These are phyloP conservation scores for Eupeodes corollae DNA, from an alignment of 1,140 invertebrate genomes.

Conservation along the genomic window DNA sequence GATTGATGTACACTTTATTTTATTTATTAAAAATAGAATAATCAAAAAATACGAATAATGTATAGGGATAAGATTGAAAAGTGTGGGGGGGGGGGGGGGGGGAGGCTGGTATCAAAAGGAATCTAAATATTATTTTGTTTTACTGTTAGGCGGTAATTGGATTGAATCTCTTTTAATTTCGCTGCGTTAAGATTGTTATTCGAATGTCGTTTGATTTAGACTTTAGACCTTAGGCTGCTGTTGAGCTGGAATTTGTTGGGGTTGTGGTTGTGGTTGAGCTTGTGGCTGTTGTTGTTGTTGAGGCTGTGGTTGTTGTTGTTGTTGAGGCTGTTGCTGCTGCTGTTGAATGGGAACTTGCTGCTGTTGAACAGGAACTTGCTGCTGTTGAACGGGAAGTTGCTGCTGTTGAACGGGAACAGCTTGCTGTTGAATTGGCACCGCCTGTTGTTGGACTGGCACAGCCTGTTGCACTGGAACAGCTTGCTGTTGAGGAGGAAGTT, in stretches of 20 bases:
- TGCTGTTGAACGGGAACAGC: not conserved
- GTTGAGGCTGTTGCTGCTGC: constrained; percentile 7
- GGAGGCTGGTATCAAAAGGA: too few relatives aligned
- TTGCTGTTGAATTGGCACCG: not conserved
- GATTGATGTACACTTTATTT: too few relatives aligned
- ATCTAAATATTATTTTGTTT: too few relatives aligned
- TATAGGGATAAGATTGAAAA: too few relatives aligned
- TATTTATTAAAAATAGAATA: too few relatives aligned
- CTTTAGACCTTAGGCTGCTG: constrained; percentile 12
- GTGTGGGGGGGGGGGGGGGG: too few relatives aligned
- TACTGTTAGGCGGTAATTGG: too few relatives aligned
- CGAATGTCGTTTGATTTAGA: too few relatives aligned
- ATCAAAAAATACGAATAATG: too few relatives aligned
- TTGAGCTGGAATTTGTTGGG: constrained; percentile 5
- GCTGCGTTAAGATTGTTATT: too few relatives aligned
- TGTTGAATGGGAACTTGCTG: constrained; percentile 10
- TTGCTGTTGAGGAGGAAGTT: constrained; percentile 1
- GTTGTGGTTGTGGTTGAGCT: constrained; percentile 7
- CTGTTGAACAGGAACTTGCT: constrained; percentile 8
- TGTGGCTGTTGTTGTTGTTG: constrained; percentile 7
- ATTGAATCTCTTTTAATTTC: too few relatives aligned
- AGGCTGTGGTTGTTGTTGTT: constrained; percentile 7
- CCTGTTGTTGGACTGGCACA: not conserved
- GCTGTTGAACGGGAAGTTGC: constrained; percentile 3
- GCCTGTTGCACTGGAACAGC: not conserved